These are phyloP conservation scores for Myotis lucifugus DNA, from an alignment of 2,113 vertebrate species.

Conservation along the genomic window DNA sequence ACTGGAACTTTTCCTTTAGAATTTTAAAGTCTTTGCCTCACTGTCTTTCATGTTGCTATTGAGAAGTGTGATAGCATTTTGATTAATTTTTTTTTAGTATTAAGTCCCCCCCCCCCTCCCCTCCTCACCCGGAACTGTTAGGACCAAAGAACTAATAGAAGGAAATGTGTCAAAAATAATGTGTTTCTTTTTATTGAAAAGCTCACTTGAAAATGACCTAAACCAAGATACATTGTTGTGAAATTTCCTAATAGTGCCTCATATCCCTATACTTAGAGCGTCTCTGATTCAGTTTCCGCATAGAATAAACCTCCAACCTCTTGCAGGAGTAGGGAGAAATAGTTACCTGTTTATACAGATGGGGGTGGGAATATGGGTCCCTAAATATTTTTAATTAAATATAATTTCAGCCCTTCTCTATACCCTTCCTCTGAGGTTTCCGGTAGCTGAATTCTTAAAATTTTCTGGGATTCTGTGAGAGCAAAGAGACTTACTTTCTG, in stretches of 20 bases:
- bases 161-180: neutral
- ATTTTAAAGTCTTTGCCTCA: slow-evolving; percentile 11
- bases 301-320: neutral
- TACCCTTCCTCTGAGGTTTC: neutral
- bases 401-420: neutral
- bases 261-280: neutral
- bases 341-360: neutral
- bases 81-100: neutral
- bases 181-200: slow-evolving; percentile 10
- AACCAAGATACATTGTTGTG: neutral
- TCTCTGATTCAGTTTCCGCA: neutral
- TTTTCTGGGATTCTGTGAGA: neutral
- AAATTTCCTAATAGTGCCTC: neutral
- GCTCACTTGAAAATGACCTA: neutral
- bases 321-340: neutral
- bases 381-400: neutral
- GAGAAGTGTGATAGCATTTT: neutral
- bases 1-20: neutral
- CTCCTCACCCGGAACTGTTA: neutral
- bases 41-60: neutral
- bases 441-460: neutral
- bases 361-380: neutral
- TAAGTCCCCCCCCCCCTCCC: too few relatives aligned
- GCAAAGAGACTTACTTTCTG: neutral
- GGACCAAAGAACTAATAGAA: neutral